A percentile compares a stretch with the other conserved stretches of the same genome.
Conservation (phyloP, 53 echinoderm and acorn worm genomes). For the Luidia sarsii region DNA sequence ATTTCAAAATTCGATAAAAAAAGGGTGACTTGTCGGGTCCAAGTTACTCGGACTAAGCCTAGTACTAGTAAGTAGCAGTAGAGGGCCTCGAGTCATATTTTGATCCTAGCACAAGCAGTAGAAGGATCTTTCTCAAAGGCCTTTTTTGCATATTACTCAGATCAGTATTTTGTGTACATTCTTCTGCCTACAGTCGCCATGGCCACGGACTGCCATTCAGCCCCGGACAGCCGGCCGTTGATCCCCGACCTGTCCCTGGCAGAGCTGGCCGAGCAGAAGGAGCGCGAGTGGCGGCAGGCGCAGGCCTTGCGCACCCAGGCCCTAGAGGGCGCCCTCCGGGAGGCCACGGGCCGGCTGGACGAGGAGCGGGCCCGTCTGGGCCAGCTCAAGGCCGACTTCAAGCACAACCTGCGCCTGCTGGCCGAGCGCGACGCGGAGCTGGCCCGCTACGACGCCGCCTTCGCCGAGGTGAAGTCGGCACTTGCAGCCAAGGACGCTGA, state of each 20-base stretch:
- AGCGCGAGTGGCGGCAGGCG: slow-evolving; percentile 87
- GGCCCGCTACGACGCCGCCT: slow-evolving; percentile 63
- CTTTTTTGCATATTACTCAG: too few species aligned
- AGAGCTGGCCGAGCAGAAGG: slow-evolving; percentile 79
- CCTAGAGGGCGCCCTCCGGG: slow-evolving; percentile 59
- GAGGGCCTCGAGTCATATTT: too few species aligned
- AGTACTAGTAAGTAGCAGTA: too few species aligned
- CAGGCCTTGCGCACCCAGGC: slow-evolving; percentile 72
- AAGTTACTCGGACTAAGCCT: too few species aligned
- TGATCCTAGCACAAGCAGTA: too few species aligned
- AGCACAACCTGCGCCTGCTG: slow-evolving; percentile 88
- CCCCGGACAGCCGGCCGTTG: not conserved
- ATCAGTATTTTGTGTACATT: not conserved
- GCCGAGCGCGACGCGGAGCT: slow-evolving; percentile 90
- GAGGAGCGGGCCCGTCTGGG: slow-evolving; percentile 65
- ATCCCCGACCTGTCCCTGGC: slow-evolving; percentile 44
- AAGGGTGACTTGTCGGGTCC: too few species aligned
- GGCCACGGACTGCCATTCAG: not conserved
- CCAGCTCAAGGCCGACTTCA: slow-evolving; percentile 92
- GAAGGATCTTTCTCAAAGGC: too few species aligned
- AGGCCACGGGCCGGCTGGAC: slow-evolving; percentile 63
- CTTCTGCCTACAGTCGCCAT: not conserved
- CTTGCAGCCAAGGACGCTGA: slow-evolving; percentile 67
- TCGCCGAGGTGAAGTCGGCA: slow-evolving; percentile 63
- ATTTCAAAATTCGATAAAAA: too few species aligned